Evolutionary conservation across 2,113 vertebrate species (phyloP).

Genomic region (Tympanuchus pallidicinctus): DNA sequence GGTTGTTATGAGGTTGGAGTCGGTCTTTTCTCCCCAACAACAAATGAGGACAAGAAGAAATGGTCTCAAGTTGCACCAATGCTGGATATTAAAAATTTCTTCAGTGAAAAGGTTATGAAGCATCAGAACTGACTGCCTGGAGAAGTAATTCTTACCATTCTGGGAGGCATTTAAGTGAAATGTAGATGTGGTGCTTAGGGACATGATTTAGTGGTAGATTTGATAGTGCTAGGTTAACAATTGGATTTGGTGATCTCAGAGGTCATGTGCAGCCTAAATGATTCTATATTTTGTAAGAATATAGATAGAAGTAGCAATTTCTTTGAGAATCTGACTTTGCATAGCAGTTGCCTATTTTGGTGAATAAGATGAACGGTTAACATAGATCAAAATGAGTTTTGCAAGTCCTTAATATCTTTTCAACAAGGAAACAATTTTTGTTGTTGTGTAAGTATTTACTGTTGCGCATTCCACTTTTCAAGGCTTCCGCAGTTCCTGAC

Average conservation of each 20-base stretch:
- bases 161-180: not conserved
- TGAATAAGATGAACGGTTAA: not conserved
- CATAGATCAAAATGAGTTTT: not conserved
- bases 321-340: not conserved
- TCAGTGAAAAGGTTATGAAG: not conserved
- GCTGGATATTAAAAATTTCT: not conserved
- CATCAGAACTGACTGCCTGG: not conserved
- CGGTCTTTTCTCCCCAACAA: not conserved
- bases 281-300: not conserved
- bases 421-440: not conserved
- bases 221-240: not conserved
- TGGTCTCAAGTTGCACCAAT: not conserved
- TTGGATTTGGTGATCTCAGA: not conserved
- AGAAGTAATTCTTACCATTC: not conserved
- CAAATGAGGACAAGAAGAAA: not conserved
- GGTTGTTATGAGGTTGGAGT: not conserved
- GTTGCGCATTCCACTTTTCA: not conserved
- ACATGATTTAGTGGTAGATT: not conserved
- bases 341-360: not conserved
- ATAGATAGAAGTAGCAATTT: not conserved
- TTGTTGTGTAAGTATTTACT: not conserved
- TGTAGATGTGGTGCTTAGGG: not conserved
- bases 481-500: not conserved
- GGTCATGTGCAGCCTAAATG: not conserved
- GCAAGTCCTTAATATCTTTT: not conserved